Percentiles rank a stretch among this genome's conserved stretches.
Evolutionary conservation across 2,888 invertebrate species (phyloP).

Genomic region (Dasypolia templi): DNA sequence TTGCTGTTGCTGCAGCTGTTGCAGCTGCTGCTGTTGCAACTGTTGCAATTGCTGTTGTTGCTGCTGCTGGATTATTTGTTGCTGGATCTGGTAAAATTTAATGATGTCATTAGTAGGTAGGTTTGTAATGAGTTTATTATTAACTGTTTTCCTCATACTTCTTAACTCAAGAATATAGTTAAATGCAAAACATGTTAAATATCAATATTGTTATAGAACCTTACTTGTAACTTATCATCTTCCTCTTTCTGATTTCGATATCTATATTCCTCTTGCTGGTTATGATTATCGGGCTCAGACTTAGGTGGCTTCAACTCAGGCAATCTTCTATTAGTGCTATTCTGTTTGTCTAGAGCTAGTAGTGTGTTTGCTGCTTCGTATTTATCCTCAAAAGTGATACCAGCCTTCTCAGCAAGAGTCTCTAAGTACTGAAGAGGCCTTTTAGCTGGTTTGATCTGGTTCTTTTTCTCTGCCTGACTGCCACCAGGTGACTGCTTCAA

Average conservation of each 20-base stretch:
- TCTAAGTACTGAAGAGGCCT: conserved; percentile 92
- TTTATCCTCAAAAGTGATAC: conserved; percentile 93
- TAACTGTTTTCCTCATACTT: not conserved
- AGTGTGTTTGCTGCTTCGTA: conserved; percentile 93
- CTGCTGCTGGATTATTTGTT: conserved; percentile 87
- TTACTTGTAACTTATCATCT: conserved; percentile 87
- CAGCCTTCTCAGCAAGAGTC: conserved; percentile 93
- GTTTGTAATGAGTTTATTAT: not conserved
- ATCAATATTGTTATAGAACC: not conserved
- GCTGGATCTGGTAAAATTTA: conserved; percentile 78
- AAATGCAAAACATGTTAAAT: not conserved
- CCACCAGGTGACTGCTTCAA: conserved; percentile 82
- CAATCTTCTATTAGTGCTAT: conserved; percentile 85
- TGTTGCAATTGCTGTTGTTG: conserved; percentile 78
- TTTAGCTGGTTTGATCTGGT: conserved; percentile 77
- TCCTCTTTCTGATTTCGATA: conserved; percentile 87
- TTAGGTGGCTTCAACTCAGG: conserved; percentile 84
- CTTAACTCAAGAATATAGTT: not conserved
- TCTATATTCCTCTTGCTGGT: conserved; percentile 82
- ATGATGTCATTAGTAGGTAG: not conserved
- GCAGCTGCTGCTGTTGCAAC: conserved; percentile 78
- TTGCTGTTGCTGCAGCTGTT: conserved; percentile 81
- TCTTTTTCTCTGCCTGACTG: conserved; percentile 81
- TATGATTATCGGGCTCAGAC: conserved; percentile 81
- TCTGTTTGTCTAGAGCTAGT: conserved; percentile 92